Percentiles rank a stretch among this genome's conserved stretches.
Evolutionary conservation across 2,113 vertebrate species (phyloP).

Genomic region (Sturnira hondurensis): DNA sequence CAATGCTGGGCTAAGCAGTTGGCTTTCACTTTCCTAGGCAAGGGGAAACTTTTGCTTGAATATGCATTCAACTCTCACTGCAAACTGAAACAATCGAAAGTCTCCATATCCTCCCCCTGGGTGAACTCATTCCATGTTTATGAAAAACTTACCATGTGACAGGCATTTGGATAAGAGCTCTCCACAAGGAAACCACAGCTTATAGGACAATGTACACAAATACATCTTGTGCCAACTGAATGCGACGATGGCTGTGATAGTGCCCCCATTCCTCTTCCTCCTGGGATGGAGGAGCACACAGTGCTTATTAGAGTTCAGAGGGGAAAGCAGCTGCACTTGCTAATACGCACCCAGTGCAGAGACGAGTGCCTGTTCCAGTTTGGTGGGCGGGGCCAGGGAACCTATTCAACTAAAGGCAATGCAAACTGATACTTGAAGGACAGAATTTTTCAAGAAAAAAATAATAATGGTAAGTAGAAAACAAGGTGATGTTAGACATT

Average conservation of each 20-base stretch:
- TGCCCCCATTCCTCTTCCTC: background rate
- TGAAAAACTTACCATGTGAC: background rate
- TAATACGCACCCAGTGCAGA: constrained; percentile 78
- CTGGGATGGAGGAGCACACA: background rate
- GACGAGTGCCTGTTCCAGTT: background rate
- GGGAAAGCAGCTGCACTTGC: constrained; percentile 83
- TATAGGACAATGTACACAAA: background rate
- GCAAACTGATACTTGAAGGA: background rate
- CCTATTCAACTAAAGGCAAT: background rate
- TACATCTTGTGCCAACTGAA: background rate
- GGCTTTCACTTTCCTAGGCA: background rate
- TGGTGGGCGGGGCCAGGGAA: background rate
- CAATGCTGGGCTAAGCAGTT: background rate
- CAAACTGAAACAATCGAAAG: constrained; percentile 20
- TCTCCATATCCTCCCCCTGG: constrained; percentile 15
- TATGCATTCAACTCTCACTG: background rate
- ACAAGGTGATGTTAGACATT: background rate
- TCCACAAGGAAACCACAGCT: background rate
- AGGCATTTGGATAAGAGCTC: background rate
- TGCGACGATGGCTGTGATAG: background rate
- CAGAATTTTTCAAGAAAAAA: background rate
- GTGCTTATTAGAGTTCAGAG: background rate
- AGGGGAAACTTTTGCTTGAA: background rate
- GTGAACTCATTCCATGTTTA: constrained; percentile 40
- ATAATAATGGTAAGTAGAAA: background rate